Conservation (phyloP, 2,797 vertebrate species). For the Momotus momota region DNA sequence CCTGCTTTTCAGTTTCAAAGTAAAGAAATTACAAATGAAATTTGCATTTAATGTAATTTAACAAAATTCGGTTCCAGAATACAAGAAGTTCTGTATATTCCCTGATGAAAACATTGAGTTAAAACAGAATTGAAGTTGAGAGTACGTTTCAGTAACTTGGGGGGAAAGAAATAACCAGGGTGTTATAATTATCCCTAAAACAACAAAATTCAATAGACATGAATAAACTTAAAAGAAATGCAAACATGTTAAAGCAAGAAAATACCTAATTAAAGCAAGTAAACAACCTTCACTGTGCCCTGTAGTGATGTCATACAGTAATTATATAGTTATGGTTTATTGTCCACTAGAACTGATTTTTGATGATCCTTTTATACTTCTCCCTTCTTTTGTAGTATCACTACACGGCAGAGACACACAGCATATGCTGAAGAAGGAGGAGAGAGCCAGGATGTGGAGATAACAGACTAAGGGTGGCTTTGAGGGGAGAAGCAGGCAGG, state of each 20-base stretch:
- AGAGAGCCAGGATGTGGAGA: neutral
- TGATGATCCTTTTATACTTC: neutral
- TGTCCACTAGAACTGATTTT: neutral
- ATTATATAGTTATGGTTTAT: neutral
- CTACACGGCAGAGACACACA: neutral
- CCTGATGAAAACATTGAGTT: neutral
- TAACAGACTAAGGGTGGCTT: neutral
- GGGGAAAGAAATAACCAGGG: neutral
- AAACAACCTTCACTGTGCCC: neutral
- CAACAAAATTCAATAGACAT: neutral
- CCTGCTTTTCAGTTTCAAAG: constrained; percentile 17
- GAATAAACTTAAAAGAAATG: constrained; percentile 1
- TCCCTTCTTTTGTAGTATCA: neutral
- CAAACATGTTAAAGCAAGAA: neutral
- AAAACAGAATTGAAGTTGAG: neutral
- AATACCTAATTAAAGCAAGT: constrained; percentile 24
- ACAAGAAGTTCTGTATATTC: neutral
- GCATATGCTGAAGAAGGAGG: neutral
- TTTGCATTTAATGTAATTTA: neutral
- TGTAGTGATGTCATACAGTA: neutral
- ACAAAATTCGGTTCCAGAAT: neutral
- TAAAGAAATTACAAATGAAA: constrained; percentile 5
- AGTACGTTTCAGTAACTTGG: neutral
- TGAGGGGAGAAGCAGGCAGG: neutral
- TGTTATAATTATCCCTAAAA: constrained; percentile 12